A percentile compares a stretch with the other conserved stretches of the same genome.
These are phyloP conservation scores for Acropora tenuis DNA, from an alignment of 64 coral and sea anemone genomes.

Conservation along the genomic window DNA sequence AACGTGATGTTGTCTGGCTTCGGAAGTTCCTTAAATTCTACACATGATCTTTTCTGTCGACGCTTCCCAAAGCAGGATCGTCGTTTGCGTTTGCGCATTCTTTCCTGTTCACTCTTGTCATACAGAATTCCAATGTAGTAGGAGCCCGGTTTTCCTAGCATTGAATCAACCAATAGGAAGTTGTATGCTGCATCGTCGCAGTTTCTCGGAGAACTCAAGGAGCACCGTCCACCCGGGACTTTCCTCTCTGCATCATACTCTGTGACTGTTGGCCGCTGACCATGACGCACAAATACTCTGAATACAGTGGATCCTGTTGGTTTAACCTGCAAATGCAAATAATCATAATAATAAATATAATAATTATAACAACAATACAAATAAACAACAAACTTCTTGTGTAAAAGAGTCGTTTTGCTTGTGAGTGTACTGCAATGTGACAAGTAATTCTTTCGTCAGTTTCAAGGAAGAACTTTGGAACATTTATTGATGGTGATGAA, in stretches of 20 bases:
- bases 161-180: constrained; percentile 22
- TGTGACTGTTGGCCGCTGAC: constrained; percentile 44
- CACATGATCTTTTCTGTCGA: constrained; percentile 74
- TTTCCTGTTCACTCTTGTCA: neutral
- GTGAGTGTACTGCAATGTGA: too few species aligned
- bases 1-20: too few species aligned
- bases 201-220: neutral
- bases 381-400: too few species aligned
- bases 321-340: neutral
- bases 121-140: constrained; percentile 72
- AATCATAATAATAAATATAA: too few species aligned
- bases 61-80: constrained; percentile 53
- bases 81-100: constrained; percentile 46
- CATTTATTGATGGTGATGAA: too few species aligned
- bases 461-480: too few species aligned
- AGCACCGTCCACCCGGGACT: constrained; percentile 26
- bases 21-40: constrained; percentile 17
- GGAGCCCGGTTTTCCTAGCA: constrained; percentile 29
- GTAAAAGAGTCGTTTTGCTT: too few species aligned
- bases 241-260: constrained; percentile 38
- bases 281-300: constrained; percentile 22
- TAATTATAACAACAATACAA: too few species aligned
- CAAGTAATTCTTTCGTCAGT: too few species aligned
- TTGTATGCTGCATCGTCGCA: constrained; percentile 22
- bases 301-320: constrained; percentile 10